phyloP scores from a whole-genome alignment of 2,888 invertebrate species.

The Dioctria rufipes region DNA sequence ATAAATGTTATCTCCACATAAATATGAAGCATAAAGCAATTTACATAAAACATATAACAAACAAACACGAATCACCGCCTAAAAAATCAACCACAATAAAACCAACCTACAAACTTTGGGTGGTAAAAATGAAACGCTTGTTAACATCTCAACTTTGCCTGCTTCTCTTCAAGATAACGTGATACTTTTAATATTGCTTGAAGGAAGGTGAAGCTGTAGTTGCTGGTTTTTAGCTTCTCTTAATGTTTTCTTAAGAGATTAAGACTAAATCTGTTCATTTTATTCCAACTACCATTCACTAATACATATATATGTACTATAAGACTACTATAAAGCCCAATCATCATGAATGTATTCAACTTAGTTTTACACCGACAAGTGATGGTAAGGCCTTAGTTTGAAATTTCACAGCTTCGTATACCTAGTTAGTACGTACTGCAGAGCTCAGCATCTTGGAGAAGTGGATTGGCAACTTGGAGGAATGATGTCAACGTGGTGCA shows the following conservation, averaged over 20 bases:
- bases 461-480: not conserved
- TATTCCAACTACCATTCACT: not conserved
- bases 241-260: not conserved
- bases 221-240: constrained; percentile 13
- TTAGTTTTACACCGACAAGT: not conserved
- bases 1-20: not conserved
- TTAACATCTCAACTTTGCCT: constrained; percentile 19
- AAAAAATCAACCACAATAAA: not conserved
- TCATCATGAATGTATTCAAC: not conserved
- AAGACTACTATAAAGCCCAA: not conserved
- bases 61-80: not conserved
- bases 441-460: not conserved
- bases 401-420: not conserved
- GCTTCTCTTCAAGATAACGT: constrained; percentile 12
- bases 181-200: not conserved
- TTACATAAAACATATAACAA: not conserved
- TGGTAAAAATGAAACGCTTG: constrained; percentile 23
- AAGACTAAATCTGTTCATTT: not conserved
- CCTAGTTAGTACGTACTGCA: not conserved
- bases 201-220: not conserved
- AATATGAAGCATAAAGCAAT: constrained; percentile 2
- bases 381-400: not conserved
- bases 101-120: constrained; percentile 18
- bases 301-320: not conserved
- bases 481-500: constrained; percentile 4